phyloP scores from a whole-genome alignment of 1,140 invertebrate species.

The Ditylenchus dipsaci region DNA sequence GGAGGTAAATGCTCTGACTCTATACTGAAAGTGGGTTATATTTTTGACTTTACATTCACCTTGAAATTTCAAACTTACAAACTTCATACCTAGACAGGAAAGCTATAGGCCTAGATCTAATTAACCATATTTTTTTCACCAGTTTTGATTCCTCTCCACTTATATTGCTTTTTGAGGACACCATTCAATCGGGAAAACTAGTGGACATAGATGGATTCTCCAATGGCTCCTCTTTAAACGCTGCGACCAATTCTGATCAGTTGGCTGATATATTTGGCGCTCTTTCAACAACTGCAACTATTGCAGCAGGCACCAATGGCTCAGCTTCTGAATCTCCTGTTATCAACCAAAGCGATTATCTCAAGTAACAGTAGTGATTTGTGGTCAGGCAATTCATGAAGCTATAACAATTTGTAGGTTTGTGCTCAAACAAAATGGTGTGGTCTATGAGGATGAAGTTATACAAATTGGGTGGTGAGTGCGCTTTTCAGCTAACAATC shows the following conservation, averaged over 20 bases:
- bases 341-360: constrained; percentile 24
- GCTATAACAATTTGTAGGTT: constrained; percentile 66
- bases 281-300: constrained; percentile 15
- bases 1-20: no score
- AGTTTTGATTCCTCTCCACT: background rate
- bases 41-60: no score
- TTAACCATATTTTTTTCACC: no score
- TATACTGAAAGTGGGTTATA: no score
- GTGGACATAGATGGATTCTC: constrained; percentile 8
- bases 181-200: constrained; percentile 6
- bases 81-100: no score
- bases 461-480: constrained; percentile 84
- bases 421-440: constrained; percentile 93
- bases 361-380: constrained; percentile 21
- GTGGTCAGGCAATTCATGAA: no score
- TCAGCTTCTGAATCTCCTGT: no score
- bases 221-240: constrained; percentile 2
- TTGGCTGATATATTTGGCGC: background rate
- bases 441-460: constrained; percentile 94
- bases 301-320: background rate
- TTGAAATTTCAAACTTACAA: no score
- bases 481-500: no score
- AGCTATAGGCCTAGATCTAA: no score
- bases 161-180: constrained; percentile 2
- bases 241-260: background rate